Evolutionary conservation across 2,113 vertebrate genomes (phyloP).

Genomic region (Vulpes lagopus): DNA sequence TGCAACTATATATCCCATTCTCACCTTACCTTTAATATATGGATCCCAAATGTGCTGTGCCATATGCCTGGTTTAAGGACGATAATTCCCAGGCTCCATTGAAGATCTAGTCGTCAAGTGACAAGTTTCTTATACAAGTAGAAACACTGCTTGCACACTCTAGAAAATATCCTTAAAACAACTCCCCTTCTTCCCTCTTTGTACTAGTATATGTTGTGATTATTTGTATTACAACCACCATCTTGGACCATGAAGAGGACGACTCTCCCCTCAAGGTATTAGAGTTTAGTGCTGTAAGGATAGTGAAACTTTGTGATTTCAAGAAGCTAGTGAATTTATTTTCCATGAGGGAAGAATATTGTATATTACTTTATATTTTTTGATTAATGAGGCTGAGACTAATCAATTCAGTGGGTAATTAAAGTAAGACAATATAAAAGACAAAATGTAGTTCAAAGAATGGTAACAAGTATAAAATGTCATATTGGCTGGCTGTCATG

Average conservation of each 20-base stretch:
- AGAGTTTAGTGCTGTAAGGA: not conserved
- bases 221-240: not conserved
- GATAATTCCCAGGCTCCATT: not conserved
- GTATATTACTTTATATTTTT: not conserved
- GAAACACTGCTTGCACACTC: not conserved
- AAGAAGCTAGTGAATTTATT: not conserved
- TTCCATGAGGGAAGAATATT: not conserved
- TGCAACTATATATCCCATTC: not conserved
- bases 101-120: not conserved
- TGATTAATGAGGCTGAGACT: not conserved
- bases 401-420: not conserved
- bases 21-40: not conserved
- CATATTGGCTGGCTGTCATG: not conserved
- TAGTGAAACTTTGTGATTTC: not conserved
- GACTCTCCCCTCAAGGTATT: not conserved
- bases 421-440: not conserved
- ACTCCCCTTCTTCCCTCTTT: not conserved
- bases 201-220: not conserved
- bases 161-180: not conserved
- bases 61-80: not conserved
- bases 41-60: not conserved
- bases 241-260: not conserved
- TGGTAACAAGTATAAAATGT: not conserved
- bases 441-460: not conserved
- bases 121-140: not conserved